A percentile compares a stretch with the other conserved stretches of the same genome.
Evolutionary conservation across 2,113 vertebrate species (phyloP).

Genomic region (Osmerus mordax): DNA sequence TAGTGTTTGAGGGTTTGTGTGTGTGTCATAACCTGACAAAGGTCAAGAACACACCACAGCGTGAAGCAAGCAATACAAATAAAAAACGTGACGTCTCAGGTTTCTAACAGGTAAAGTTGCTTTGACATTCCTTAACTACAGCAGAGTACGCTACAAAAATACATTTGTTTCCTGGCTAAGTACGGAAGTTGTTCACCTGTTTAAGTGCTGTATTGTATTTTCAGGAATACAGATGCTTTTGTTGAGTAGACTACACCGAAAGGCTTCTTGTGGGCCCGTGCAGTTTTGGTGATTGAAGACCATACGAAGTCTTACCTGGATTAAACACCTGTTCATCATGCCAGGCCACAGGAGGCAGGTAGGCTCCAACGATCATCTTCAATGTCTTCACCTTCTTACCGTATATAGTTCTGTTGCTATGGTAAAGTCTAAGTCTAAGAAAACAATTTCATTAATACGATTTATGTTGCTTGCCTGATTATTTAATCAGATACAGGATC

Average conservation of each 20-base stretch:
- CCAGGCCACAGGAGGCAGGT: conserved; percentile 65
- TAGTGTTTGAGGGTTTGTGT: too few species aligned
- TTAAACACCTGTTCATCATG: conserved; percentile 39
- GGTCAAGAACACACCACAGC: background rate
- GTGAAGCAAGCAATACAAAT: background rate
- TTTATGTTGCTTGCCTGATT: background rate
- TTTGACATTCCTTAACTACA: conserved; percentile 51
- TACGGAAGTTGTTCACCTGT: conserved; percentile 49
- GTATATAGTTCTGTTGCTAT: background rate
- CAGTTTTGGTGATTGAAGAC: background rate
- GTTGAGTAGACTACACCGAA: conserved; percentile 7
- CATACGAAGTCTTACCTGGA: background rate
- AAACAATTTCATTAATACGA: background rate
- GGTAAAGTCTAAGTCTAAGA: background rate
- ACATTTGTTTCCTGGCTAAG: conserved; percentile 25
- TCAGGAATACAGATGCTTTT: background rate
- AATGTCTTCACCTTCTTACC: background rate
- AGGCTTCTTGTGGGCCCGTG: background rate
- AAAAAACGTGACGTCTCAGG: conserved; percentile 24
- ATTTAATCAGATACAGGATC: background rate
- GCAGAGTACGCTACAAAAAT: background rate
- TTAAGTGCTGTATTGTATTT: conserved; percentile 19
- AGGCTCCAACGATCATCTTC: conserved; percentile 14
- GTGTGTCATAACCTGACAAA: too few species aligned
- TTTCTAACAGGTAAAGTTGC: conserved; percentile 61